Base-by-base conservation (phyloP, 2,797 vertebrate genomes). In the Myripristis murdjan region DNA sequence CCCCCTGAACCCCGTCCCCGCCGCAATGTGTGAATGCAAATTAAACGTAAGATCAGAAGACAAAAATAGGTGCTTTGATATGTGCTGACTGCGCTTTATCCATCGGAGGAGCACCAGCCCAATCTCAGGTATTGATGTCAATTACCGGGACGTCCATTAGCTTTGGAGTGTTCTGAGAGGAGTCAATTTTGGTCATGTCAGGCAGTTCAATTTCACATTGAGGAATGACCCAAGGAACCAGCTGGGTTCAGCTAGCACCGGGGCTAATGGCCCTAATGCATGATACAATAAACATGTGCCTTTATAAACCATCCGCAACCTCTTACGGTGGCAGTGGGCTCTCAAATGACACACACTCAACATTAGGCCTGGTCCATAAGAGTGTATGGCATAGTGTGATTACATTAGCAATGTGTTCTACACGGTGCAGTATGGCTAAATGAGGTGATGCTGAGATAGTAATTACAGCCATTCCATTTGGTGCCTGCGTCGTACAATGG, bases 381-480 rank as follows among this genome's bases (percentile, higher is more conserved):
- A 77, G 79, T 85, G 84, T 77, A 85, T 84, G 69, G 81, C 85
- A 77, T 82, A 47, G 81, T 78, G 87, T 89, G 85, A 91, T 92
- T 90, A 90, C 87, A 92, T 93, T 91, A 92, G 88, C 87, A 76
- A 77, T 85, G 87, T 90, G 87, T 85, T 88, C 73, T 68, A 82
- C 81, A 74, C 82, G 63, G 73, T 75, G 81, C 77, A 57, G 82
- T 83, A 83, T 81, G 81, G 84, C 82, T 87, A 87, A 86, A 86
- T 87, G 88, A 91, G 87, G 86, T 87, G 89, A 85, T 75, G 81
- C 84, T 3, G 56, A 47, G 68, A 61, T 56, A 67, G 82, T 89
- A 88, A 91, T 90, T 83, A 87, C 89, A 49, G 67, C 66, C 66
- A 80, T 84, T 90, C 70, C 48, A 61, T 81, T 84, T 78, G 84